These are phyloP conservation scores for Neoseiulus cucumeris DNA, from an alignment of 1,140 invertebrate species.

Conservation along the genomic window DNA sequence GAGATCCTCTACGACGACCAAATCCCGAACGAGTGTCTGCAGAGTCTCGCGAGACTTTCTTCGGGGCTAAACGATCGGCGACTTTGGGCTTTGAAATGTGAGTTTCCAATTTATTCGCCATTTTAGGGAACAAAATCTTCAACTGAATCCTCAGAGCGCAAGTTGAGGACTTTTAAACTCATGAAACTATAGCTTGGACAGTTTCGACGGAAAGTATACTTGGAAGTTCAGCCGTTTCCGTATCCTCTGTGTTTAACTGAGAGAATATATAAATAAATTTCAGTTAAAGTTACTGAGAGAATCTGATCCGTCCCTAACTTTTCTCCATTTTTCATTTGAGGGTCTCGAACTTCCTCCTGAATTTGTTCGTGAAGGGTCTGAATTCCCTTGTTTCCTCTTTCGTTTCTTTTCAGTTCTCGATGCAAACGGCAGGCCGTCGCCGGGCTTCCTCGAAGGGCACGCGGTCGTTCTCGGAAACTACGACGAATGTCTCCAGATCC, in stretches of 20 bases:
- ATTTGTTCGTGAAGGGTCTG: neutral
- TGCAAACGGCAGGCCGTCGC: neutral
- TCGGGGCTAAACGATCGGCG: neutral
- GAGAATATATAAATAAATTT: neutral
- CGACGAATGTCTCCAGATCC: constrained; percentile 4
- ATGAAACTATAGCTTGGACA: neutral
- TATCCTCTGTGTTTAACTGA: neutral
- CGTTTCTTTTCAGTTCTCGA: neutral
- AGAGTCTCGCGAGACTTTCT: neutral
- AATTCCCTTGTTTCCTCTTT: neutral
- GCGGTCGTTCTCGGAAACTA: neutral
- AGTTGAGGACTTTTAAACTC: neutral
- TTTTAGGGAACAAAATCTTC: too few relatives aligned
- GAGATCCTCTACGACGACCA: neutral
- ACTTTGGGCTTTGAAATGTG: neutral
- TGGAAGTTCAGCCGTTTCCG: neutral
- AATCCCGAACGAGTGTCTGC: neutral
- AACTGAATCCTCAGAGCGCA: neutral
- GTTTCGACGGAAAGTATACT: neutral
- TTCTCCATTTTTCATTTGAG: neutral
- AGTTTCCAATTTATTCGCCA: neutral
- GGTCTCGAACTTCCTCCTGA: neutral
- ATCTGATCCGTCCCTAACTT: neutral
- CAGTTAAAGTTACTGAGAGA: neutral
- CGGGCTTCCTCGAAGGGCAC: neutral